Percentiles rank a stretch among this genome's conserved stretches.
Conservation (phyloP, 2,113 vertebrate species). For the Atlantisia rogersi region DNA sequence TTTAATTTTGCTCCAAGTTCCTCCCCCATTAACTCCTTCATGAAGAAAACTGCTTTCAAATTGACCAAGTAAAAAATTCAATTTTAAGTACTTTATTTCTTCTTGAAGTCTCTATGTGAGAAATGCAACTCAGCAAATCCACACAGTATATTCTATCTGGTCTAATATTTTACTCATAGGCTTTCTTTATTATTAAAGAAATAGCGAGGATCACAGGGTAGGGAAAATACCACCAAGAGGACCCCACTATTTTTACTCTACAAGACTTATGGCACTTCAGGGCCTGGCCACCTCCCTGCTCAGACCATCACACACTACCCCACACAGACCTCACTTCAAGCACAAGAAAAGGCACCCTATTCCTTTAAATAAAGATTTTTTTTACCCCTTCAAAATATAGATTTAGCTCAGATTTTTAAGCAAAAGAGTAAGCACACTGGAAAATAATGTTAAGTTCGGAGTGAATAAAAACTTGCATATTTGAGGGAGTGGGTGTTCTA, state of each 20-base stretch:
- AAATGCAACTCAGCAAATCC: not conserved
- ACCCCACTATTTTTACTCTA: not conserved
- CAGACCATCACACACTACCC: not conserved
- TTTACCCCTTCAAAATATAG: not conserved
- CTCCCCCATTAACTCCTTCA: slow-evolving; percentile 23
- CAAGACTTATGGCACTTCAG: not conserved
- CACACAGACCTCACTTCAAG: fast-evolving
- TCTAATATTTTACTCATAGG: not conserved
- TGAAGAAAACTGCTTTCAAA: not conserved
- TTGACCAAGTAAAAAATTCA: not conserved
- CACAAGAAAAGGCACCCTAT: not conserved
- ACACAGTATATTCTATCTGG: not conserved
- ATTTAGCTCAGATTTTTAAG: not conserved
- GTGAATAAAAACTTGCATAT: not conserved
- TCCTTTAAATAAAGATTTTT: not conserved
- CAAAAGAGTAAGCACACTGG: not conserved
- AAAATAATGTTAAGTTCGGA: not conserved
- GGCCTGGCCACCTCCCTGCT: not conserved
- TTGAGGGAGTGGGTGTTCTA: not conserved
- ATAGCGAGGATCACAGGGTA: not conserved
- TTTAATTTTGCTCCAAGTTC: slow-evolving; percentile 56
- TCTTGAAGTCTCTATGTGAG: not conserved
- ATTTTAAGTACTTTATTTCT: not conserved
- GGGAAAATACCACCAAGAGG: not conserved
- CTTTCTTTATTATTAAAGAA: not conserved